These are phyloP conservation scores for Decapterus maruadsi DNA, from an alignment of 2,797 vertebrate species.

Conservation along the genomic window DNA sequence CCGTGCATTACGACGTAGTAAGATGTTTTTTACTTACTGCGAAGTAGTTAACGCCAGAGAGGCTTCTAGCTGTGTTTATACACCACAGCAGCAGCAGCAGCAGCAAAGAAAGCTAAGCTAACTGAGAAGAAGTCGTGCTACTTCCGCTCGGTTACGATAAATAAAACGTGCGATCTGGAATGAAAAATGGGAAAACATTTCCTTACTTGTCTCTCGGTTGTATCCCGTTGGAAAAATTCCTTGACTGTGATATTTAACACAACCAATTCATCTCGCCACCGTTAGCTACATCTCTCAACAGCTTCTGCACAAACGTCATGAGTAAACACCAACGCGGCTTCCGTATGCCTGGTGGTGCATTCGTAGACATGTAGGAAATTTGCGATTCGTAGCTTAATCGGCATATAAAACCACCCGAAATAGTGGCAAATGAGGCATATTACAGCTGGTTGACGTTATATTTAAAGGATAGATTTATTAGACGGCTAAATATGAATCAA, in stretches of 20 bases:
- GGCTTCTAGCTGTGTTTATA: slow-evolving; percentile 28
- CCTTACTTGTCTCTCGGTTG: slow-evolving; percentile 59
- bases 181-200: neutral
- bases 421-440: neutral
- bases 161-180: neutral
- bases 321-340: slow-evolving; percentile 79
- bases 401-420: neutral
- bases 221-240: slow-evolving; percentile 14
- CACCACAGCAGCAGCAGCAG: slow-evolving; percentile 42
- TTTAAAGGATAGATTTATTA: neutral
- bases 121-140: slow-evolving; percentile 39
- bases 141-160: slow-evolving; percentile 48
- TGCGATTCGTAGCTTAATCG: accelerated
- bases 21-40: slow-evolving; percentile 14
- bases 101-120: slow-evolving; percentile 70
- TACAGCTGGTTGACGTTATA: neutral
- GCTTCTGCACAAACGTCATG: slow-evolving; percentile 74
- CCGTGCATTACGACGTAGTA: neutral
- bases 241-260: slow-evolving; percentile 33
- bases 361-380: slow-evolving; percentile 30
- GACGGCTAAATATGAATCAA: neutral
- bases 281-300: slow-evolving; percentile 61
- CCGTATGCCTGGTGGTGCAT: slow-evolving; percentile 71
- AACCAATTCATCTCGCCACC: slow-evolving; percentile 47
- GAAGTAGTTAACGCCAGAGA: slow-evolving; percentile 27